Conservation (phyloP, 2,888 invertebrate species). For the Craniophora ligustri region DNA sequence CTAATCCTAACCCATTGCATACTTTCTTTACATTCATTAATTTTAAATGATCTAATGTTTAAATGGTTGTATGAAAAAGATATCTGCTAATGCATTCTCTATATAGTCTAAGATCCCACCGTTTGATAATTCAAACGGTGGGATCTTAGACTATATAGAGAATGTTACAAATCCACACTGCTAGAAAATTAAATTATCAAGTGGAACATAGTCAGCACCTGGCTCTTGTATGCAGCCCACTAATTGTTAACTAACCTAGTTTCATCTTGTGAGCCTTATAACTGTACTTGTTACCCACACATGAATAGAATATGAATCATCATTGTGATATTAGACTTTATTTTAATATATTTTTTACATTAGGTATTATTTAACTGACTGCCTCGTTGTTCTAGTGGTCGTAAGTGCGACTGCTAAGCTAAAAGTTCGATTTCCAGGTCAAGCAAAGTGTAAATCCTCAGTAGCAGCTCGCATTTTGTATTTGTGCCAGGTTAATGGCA, state of each 20-base stretch:
- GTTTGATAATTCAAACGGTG: no score
- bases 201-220: slow-evolving; percentile 24
- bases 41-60: no score
- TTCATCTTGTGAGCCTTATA: slow-evolving; percentile 30
- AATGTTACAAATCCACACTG: background rate
- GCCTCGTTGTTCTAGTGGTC: background rate
- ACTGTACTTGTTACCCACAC: slow-evolving; percentile 44
- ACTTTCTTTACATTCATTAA: no score
- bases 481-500: no score
- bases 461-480: no score
- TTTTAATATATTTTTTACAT: no score
- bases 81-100: no score
- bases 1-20: no score
- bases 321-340: background rate
- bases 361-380: background rate
- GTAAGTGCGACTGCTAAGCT: background rate
- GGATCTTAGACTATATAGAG: no score
- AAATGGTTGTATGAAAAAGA: no score
- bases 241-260: slow-evolving; percentile 66
- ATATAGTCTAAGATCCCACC: no score
- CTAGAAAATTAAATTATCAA: slow-evolving; percentile 21
- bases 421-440: background rate
- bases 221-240: slow-evolving; percentile 35
- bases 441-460: no score
- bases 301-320: slow-evolving; percentile 26